Conservation (phyloP, 2,888 invertebrate genomes). For the Itoplectis maculator region DNA sequence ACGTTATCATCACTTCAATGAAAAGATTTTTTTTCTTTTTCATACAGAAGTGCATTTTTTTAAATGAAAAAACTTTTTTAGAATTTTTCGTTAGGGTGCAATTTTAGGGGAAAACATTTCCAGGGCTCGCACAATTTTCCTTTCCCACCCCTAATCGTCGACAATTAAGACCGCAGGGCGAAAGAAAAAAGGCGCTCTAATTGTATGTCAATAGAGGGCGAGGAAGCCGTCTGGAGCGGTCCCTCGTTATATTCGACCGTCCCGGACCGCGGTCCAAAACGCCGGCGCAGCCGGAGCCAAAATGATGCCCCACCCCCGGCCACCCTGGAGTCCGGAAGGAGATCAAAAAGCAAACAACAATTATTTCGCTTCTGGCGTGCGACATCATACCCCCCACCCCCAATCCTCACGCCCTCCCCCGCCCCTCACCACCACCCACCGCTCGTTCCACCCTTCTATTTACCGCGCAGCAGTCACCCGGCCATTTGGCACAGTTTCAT, state of each 20-base stretch:
- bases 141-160: not conserved
- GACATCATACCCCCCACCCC: not conserved
- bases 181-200: not conserved
- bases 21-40: too few relatives aligned
- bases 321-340: not conserved
- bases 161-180: not conserved
- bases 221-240: not conserved
- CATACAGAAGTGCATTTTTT: too few relatives aligned
- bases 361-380: not conserved
- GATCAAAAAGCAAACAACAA: constrained; percentile 1
- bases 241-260: not conserved
- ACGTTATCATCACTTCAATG: too few relatives aligned
- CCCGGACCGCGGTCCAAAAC: too few relatives aligned
- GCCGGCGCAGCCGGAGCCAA: too few relatives aligned
- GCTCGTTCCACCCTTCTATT: too few relatives aligned
- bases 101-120: too few relatives aligned
- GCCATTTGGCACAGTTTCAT: constrained; percentile 11
- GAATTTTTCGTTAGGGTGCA: too few relatives aligned
- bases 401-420: too few relatives aligned
- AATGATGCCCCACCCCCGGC: too few relatives aligned
- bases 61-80: too few relatives aligned
- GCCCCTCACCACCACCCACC: too few relatives aligned
- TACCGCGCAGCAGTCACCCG: not conserved
- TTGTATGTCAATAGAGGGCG: not conserved
- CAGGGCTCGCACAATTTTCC: not conserved